A percentile compares a stretch with the other conserved stretches of the same genome.
Evolutionary conservation across 2,113 vertebrate species (phyloP).

Genomic region (Noturus placidus): DNA sequence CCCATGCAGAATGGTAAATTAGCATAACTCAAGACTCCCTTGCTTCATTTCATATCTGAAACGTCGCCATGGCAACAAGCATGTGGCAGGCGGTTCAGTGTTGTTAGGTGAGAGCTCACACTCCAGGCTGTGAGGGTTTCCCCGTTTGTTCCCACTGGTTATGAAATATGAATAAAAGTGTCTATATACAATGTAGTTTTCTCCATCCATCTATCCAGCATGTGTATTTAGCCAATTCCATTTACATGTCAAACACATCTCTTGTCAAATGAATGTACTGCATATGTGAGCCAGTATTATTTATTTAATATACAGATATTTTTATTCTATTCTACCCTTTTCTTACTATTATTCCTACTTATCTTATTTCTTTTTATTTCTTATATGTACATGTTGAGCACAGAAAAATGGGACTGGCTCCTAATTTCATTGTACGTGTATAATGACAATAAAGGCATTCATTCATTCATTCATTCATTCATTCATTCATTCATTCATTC

Average conservation of each 20-base stretch:
- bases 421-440: no score
- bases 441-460: no score
- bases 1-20: conserved; percentile 53
- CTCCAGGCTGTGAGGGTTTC: conserved; percentile 47
- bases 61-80: conserved; percentile 71
- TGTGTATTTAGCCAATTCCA: conserved; percentile 6
- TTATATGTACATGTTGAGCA: no score
- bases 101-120: conserved; percentile 51
- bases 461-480: no score
- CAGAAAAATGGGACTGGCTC: no score
- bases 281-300: conserved; percentile 16
- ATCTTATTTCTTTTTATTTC: no score
- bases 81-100: conserved; percentile 58
- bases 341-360: no score
- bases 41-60: conserved; percentile 57
- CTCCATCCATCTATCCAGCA: neutral
- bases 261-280: neutral
- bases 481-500: no score
- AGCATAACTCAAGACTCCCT: conserved; percentile 46
- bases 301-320: no score
- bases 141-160: conserved; percentile 47
- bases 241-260: neutral
- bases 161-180: conserved; percentile 22
- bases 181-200: neutral
- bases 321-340: no score